Percentiles rank a stretch among this genome's conserved stretches.
Conservation (phyloP, 2,888 invertebrate genomes). For the Agonopterix alstromeriana region DNA sequence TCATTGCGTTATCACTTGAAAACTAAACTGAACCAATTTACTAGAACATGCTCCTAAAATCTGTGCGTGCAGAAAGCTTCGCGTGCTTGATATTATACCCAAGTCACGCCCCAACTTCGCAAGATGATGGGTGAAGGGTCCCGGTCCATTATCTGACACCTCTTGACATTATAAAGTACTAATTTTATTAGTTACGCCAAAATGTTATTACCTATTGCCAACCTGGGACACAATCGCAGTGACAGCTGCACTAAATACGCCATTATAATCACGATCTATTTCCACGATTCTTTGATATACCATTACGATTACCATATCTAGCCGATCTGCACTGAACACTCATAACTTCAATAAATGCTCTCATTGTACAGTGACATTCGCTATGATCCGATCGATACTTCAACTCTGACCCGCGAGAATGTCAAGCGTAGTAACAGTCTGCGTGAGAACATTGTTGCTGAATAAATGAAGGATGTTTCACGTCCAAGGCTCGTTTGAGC, state of each 20-base stretch:
- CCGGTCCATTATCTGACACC: slow-evolving; percentile 1
- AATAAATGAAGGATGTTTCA: slow-evolving; percentile 65
- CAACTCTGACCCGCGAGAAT: slow-evolving; percentile 54
- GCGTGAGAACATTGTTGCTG: slow-evolving; percentile 31
- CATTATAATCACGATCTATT: slow-evolving; percentile 31
- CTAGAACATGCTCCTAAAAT: slow-evolving; percentile 26
- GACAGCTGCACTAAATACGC: slow-evolving; percentile 5
- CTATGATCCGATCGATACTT: slow-evolving; percentile 43
- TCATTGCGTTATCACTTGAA: slow-evolving; percentile 2
- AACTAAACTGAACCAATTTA: slow-evolving; percentile 24
- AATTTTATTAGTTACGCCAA: background rate
- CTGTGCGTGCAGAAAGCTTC: slow-evolving; percentile 39
- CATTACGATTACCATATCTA: slow-evolving; percentile 34
- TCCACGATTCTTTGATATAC: slow-evolving; percentile 32
- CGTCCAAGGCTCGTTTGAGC: slow-evolving; percentile 75
- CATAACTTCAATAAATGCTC: slow-evolving; percentile 44
- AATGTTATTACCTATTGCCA: background rate
- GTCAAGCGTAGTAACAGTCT: slow-evolving; percentile 38
- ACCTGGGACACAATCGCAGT: background rate
- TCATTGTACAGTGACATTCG: slow-evolving; percentile 54
- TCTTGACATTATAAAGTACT: slow-evolving; percentile 3
- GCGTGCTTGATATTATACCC: slow-evolving; percentile 17
- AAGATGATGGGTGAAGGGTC: slow-evolving; percentile 12
- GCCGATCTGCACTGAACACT: slow-evolving; percentile 48
- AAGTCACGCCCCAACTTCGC: slow-evolving; percentile 2